Evolutionary conservation across 2,888 invertebrate genomes (phyloP), one percentile per base, ranked within the genome.

Genomic region (Serripes groenlandicus): DNA sequence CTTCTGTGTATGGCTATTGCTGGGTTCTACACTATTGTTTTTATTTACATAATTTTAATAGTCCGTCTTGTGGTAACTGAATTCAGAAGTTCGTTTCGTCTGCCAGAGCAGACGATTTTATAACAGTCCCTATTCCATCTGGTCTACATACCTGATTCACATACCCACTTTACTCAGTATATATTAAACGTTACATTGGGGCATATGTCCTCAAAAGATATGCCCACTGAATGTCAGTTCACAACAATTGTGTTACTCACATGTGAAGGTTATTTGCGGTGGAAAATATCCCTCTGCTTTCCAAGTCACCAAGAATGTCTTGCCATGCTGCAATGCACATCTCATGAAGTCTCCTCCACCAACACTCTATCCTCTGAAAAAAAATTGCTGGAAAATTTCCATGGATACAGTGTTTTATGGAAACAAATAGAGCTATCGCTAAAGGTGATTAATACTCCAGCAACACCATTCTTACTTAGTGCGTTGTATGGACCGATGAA

Each of bases 301-400:
- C 77, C 60, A 81, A 69, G 28, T 77, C 81, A 37, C 66, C 68
- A 54, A 81, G 54, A 54, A 69, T 68, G 26, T 77, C 74, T 54
- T 76, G 76, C 81, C 81, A 82, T 74, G 62, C 76, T 70, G 60
- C 66, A 37, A 72, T 73, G 62, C 76, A 75, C 73, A 72, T 72
- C 60, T 77, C 62, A 28, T 71, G 71, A 58, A 73, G 62, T 78
- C 74, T 69, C 49, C 77, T 62, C 78, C 81, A 81, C 77, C 81
- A 81, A 56, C 74, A 58, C 58, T 81, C 81, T 35, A 81, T 78
- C 49, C 81, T 77, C 74, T 81, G 66, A 28, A 30, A n/a, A 52
- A 52, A 71, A 30, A 71, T 52, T 49, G 18, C 15, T 49, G 15
- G 1, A 3, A 49, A 5, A 15, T 21, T 21, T 49, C 49, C 49